Evolutionary conservation across 2,888 invertebrate species (phyloP).

Genomic region (Coelopa pilipes): DNA sequence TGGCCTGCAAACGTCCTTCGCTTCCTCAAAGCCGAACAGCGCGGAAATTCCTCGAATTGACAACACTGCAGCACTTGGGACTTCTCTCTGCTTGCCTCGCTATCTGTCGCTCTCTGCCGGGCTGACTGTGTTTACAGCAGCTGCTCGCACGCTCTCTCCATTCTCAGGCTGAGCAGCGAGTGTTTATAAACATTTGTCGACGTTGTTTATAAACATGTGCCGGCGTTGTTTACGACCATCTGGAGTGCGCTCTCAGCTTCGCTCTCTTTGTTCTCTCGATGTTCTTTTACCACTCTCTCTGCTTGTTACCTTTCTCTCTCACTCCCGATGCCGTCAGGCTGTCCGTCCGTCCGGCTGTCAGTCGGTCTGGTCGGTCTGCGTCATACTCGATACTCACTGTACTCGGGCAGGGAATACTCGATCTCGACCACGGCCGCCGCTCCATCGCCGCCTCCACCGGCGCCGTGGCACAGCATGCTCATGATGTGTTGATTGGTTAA

Average conservation of each 20-base stretch:
- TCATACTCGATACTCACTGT: slow-evolving; percentile 71
- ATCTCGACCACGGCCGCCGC: slow-evolving; percentile 82
- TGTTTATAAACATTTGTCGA: slow-evolving; percentile 14
- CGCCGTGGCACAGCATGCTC: slow-evolving; percentile 74
- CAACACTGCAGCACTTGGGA: background rate
- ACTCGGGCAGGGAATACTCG: slow-evolving; percentile 84
- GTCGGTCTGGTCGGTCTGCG: background rate
- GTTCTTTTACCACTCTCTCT: background rate
- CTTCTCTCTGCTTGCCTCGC: background rate
- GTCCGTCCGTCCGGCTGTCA: no score
- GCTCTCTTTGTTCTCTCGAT: background rate
- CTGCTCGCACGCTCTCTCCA: slow-evolving; percentile 6
- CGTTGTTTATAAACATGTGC: slow-evolving; percentile 21
- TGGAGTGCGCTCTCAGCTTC: background rate
- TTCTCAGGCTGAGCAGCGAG: no score
- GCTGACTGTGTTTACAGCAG: background rate
- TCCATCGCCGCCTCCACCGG: slow-evolving; percentile 68
- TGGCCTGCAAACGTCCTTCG: no score
- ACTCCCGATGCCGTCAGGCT: background rate
- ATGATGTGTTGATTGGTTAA: slow-evolving; percentile 83
- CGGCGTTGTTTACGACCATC: no score
- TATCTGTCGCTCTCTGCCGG: background rate
- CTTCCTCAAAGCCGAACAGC: no score
- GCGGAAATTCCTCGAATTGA: no score
- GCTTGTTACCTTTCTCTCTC: background rate